Evolutionary conservation across 2,797 vertebrate species (phyloP).

Genomic region (Pitangus sulphuratus): DNA sequence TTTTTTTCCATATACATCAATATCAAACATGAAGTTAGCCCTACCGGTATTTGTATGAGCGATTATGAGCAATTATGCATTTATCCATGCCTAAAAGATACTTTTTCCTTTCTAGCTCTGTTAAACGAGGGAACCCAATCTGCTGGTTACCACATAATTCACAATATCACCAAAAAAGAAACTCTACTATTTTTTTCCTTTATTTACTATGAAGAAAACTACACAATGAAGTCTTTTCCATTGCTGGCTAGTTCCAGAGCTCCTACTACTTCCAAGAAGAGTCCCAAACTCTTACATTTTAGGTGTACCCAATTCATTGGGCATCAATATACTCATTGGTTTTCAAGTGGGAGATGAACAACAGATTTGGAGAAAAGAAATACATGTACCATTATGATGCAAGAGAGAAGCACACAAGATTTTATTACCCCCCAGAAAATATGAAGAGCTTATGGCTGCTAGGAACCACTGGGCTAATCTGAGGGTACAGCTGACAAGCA

Average conservation of each 20-base stretch:
- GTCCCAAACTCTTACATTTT: not conserved
- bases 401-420: not conserved
- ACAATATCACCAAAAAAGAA: not conserved
- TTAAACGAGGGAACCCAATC: not conserved
- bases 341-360: not conserved
- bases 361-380: not conserved
- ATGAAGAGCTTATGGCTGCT: not conserved
- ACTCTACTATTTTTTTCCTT: not conserved
- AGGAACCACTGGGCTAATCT: not conserved
- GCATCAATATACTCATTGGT: not conserved
- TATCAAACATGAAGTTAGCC: not conserved
- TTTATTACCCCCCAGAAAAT: not conserved
- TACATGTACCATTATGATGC: not conserved
- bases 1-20: not conserved
- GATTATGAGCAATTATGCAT: not conserved
- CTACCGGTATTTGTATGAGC: not conserved
- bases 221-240: not conserved
- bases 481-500: not conserved
- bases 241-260: not conserved
- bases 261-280: not conserved
- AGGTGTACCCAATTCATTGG: not conserved
- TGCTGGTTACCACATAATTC: not conserved
- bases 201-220: not conserved
- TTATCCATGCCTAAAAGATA: not conserved
- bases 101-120: not conserved